Percentiles rank a stretch among this genome's conserved stretches.
phyloP scores from a whole-genome alignment of 2,797 vertebrate species.

The Aselliscus stoliczkanus region DNA sequence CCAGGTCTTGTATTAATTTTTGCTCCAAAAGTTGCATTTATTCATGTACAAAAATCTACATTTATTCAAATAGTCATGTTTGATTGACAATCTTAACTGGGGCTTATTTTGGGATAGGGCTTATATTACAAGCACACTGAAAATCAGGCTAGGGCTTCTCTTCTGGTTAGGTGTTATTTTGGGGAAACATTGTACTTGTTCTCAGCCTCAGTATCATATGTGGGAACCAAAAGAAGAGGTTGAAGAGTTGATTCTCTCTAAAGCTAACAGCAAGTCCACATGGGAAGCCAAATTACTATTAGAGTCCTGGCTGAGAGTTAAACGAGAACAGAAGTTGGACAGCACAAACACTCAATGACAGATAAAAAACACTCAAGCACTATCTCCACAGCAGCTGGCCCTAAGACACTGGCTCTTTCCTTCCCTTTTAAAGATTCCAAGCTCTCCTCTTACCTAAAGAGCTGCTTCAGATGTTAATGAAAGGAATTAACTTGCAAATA shows the following conservation, averaged over 20 bases:
- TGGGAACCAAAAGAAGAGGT: not conserved
- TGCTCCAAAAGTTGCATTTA: too few relatives aligned
- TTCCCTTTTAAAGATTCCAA: not conserved
- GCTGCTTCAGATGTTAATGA: conserved; percentile 22
- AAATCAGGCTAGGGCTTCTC: too few relatives aligned
- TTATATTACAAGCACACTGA: too few relatives aligned
- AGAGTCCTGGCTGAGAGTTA: not conserved
- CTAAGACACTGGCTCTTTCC: not conserved
- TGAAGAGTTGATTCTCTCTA: not conserved
- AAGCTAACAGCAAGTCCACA: not conserved
- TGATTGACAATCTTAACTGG: too few relatives aligned
- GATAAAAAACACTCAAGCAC: not conserved
- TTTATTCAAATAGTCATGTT: too few relatives aligned
- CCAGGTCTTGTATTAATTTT: too few relatives aligned
- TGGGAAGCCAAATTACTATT: not conserved
- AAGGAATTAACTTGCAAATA: conserved; percentile 54
- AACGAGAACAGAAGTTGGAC: not conserved
- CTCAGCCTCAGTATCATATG: not conserved
- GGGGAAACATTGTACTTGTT: not conserved
- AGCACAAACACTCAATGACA: not conserved
- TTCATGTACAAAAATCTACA: too few relatives aligned
- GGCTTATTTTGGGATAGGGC: too few relatives aligned
- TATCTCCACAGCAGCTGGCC: not conserved
- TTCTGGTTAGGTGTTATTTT: too few relatives aligned
- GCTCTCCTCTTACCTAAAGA: not conserved